Evolutionary conservation across 2,888 invertebrate species (phyloP).

Genomic region (Scaptomyza caliginosa): DNA sequence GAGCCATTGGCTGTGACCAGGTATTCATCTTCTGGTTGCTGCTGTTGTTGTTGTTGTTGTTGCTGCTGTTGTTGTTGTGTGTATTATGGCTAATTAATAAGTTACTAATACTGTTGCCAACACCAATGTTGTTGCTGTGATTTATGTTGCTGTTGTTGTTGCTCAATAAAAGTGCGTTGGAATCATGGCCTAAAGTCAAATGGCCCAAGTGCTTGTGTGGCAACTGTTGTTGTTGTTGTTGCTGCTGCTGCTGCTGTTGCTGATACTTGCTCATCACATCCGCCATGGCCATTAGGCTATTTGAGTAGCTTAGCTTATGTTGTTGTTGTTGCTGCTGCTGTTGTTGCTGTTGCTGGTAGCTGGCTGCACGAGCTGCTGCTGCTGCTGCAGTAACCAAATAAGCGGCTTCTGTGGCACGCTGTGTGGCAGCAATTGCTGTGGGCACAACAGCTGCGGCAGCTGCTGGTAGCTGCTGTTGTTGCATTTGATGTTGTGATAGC

Average conservation of each 20-base stretch:
- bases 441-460: conserved; percentile 15
- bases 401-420: conserved; percentile 37
- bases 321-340: conserved; percentile 62
- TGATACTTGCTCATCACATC: conserved; percentile 66
- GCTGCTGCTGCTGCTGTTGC: conserved; percentile 58
- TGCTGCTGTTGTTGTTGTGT: conserved; percentile 55
- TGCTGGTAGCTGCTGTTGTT: conserved; percentile 5
- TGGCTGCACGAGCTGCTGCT: conserved; percentile 47
- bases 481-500: conserved; percentile 35
- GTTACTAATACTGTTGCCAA: conserved; percentile 81
- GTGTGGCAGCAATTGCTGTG: conserved; percentile 23
- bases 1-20: conserved; percentile 55
- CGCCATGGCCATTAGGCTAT: conserved; percentile 68
- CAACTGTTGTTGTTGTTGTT: conserved; percentile 31
- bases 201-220: conserved; percentile 46
- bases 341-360: conserved; percentile 53
- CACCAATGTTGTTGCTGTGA: conserved; percentile 53
- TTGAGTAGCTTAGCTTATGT: conserved; percentile 46
- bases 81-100: conserved; percentile 82
- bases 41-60: conserved; percentile 49
- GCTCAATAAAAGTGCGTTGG: conserved; percentile 54
- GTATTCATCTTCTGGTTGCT: conserved; percentile 45
- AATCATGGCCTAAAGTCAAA: conserved; percentile 46
- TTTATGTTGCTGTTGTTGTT: conserved; percentile 40
- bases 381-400: conserved; percentile 37